These are phyloP conservation scores for Zaprionus ghesquierei DNA, from an alignment of 1,140 invertebrate genomes.

Conservation along the genomic window DNA sequence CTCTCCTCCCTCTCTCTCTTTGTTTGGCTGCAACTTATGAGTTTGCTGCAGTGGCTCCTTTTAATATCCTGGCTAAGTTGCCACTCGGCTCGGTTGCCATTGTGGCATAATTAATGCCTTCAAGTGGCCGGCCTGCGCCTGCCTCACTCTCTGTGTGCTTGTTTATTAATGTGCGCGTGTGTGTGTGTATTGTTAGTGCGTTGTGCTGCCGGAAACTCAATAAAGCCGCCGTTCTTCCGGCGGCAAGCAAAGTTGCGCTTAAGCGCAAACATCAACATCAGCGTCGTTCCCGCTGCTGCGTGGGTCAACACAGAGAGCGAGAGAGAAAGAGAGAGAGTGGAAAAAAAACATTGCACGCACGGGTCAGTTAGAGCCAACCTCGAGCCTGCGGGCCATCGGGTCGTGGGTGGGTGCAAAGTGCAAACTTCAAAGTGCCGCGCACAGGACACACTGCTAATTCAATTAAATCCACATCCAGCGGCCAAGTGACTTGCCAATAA, in stretches of 20 bases:
- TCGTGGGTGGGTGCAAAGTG: constrained; percentile 60
- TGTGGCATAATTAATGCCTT: constrained; percentile 67
- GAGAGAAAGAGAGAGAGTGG: too few relatives aligned
- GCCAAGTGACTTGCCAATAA: constrained; percentile 22
- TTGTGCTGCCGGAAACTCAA: constrained; percentile 53
- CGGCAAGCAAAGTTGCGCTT: constrained; percentile 44
- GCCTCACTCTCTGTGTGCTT: not conserved
- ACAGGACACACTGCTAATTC: constrained; percentile 73
- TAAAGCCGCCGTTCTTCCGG: constrained; percentile 59
- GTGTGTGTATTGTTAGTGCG: not conserved
- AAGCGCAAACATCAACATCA: constrained; percentile 62
- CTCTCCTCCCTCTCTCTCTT: not conserved
- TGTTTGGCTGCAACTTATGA: constrained; percentile 42
- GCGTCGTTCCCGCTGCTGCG: constrained; percentile 6
- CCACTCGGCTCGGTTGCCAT: constrained; percentile 17
- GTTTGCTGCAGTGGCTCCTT: constrained; percentile 38
- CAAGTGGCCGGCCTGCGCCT: constrained; percentile 8
- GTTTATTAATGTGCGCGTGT: not conserved
- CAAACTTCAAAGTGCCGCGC: constrained; percentile 72
- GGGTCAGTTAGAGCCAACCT: constrained; percentile 11
- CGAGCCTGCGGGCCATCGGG: not conserved
- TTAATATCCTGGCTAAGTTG: constrained; percentile 40
- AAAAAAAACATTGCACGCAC: constrained; percentile 16
- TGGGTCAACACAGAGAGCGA: constrained; percentile 54
- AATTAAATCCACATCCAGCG: constrained; percentile 64